A percentile compares a stretch with the other conserved stretches of the same genome.
Conservation (phyloP, 2,797 vertebrate species). For the Diceros bicornis region DNA sequence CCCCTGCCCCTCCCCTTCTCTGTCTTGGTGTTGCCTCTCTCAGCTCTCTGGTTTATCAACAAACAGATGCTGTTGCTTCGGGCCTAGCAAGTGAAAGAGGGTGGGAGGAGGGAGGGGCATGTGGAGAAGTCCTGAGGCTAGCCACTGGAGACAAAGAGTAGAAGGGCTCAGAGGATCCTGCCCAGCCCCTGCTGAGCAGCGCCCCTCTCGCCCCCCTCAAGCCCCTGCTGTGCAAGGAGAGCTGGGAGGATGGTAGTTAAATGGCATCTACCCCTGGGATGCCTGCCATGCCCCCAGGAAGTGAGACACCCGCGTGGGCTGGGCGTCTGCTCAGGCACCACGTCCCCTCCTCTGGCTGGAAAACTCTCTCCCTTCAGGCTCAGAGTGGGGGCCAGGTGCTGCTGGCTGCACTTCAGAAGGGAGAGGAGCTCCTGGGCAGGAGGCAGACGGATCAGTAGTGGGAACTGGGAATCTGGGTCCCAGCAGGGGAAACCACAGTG, state of each 20-base stretch:
- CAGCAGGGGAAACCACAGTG: not conserved
- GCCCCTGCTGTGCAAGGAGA: not conserved
- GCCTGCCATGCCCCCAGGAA: not conserved
- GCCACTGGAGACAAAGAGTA: not conserved
- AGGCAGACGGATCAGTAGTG: not conserved
- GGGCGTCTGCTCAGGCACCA: not conserved
- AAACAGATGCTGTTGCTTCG: not conserved
- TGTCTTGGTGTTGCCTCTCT: not conserved
- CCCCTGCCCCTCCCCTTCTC: not conserved
- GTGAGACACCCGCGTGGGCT: not conserved
- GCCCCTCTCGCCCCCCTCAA: not conserved
- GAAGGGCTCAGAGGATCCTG: not conserved
- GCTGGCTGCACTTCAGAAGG: conserved; percentile 14
- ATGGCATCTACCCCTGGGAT: not conserved
- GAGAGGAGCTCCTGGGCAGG: not conserved
- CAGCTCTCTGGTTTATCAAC: not conserved
- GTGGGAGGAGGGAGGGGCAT: rapidly evolving
- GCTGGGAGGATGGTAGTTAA: not conserved
- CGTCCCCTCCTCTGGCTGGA: not conserved
- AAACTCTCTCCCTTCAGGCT: not conserved
- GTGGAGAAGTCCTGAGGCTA: not conserved
- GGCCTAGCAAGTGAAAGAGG: not conserved
- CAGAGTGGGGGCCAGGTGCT: not conserved
- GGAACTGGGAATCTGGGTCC: not conserved
- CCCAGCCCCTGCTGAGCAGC: not conserved